These are phyloP conservation scores for Auanema sp. DNA, from an alignment of 2,888 invertebrate genomes.

Conservation along the genomic window DNA sequence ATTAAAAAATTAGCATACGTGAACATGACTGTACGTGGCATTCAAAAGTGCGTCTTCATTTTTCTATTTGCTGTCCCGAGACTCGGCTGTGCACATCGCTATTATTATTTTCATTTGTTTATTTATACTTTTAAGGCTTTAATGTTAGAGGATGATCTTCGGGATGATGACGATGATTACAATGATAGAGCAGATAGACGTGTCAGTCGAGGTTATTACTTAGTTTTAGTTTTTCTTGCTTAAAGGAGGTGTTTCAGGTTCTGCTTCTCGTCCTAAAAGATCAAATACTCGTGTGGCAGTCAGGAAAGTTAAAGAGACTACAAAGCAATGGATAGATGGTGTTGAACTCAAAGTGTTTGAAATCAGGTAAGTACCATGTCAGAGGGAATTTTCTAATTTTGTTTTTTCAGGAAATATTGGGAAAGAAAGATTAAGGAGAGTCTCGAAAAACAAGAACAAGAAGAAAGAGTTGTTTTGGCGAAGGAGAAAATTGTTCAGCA, in stretches of 20 bases:
- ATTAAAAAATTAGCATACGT: too few relatives aligned
- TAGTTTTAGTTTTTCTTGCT: background rate
- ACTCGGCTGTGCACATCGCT: background rate
- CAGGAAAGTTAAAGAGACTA: slow-evolving; percentile 17
- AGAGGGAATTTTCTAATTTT: background rate
- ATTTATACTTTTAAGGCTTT: slow-evolving; percentile 38
- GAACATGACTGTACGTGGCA: too few relatives aligned
- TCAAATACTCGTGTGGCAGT: background rate
- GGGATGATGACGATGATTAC: slow-evolving; percentile 31
- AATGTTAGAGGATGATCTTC: slow-evolving; percentile 38
- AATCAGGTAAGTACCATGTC: slow-evolving; percentile 28
- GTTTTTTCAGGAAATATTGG: slow-evolving; percentile 1
- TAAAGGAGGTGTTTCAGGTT: background rate
- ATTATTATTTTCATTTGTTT: too few relatives aligned
- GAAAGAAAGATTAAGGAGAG: background rate
- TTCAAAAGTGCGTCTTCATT: background rate
- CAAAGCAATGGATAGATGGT: slow-evolving; percentile 49
- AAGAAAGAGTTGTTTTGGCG: background rate
- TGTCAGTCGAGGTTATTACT: background rate
- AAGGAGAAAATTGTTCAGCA: too few relatives aligned
- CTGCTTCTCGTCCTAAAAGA: slow-evolving; percentile 11
- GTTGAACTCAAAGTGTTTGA: slow-evolving; percentile 58
- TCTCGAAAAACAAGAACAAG: background rate
- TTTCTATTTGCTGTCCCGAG: background rate
- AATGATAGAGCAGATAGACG: slow-evolving; percentile 1